Percentiles rank a stretch among this genome's conserved stretches.
Conservation (phyloP, 2,888 invertebrate species). For the Aleiodes alternator region DNA sequence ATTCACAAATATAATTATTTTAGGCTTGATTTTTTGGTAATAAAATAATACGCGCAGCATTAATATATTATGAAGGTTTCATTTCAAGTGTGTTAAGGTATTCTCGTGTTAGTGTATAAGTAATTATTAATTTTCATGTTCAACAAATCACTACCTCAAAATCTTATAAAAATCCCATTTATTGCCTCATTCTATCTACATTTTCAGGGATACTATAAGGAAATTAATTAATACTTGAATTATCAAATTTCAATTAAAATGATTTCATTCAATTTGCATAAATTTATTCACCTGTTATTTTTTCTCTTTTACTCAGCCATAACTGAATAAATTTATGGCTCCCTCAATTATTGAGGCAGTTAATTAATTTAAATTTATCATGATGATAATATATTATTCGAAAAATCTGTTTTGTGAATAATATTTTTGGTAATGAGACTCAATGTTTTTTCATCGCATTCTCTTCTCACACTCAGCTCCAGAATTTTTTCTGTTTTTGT, state of each 20-base stretch:
- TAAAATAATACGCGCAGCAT: slow-evolving; percentile 11
- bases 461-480: not conserved
- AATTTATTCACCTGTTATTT: too few species aligned
- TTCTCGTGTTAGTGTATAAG: not conserved
- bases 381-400: too few species aligned
- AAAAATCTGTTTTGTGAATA: not conserved
- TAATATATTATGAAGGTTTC: slow-evolving; percentile 48
- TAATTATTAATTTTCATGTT: slow-evolving; percentile 30
- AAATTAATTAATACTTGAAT: slow-evolving; percentile 27
- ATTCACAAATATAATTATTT: too few species aligned
- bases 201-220: not conserved
- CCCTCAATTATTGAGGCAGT: too few species aligned
- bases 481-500: slow-evolving; percentile 32
- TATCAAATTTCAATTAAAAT: slow-evolving; percentile 13
- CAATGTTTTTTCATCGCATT: slow-evolving; percentile 39
- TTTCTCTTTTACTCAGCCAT: too few species aligned
- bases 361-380: too few species aligned
- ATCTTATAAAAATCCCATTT: too few species aligned
- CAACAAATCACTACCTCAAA: not conserved
- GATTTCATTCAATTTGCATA: too few species aligned
- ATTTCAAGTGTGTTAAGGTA: slow-evolving; percentile 32
- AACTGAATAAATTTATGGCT: too few species aligned
- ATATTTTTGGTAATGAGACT: slow-evolving; percentile 31
- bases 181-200: too few species aligned
- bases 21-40: too few species aligned